Base-by-base conservation (phyloP, 1,140 invertebrate genomes). In the Meloidogyne floridensis region DNA sequence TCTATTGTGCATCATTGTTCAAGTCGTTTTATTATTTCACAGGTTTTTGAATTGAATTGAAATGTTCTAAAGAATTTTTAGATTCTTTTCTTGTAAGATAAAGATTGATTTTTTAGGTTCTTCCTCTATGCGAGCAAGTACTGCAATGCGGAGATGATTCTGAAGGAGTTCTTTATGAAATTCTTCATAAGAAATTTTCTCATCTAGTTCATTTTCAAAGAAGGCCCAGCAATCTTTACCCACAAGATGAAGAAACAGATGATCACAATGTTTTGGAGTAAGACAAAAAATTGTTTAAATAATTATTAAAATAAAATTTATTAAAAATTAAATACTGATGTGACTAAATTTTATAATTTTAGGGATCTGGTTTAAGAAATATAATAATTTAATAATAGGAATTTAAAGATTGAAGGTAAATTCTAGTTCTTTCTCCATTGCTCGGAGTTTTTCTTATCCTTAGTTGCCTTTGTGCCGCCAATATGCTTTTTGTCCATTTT, bases 201-300 rank as follows among this genome's bases (percentile, higher is more conserved):
- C 81, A 75, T 72, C 32, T 82, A 59, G 76, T 75, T 42, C 80
- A 75, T 47, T 82, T 82, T 47, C 53, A 82, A 43, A 53, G 80
- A 72, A 82, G 59, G 42, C 8, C 80, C 4, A 72, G 51, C 47
- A 82, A 43, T 65, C 11, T 20, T 11, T 71, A 70, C 69, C 7
- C 75, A 32, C 32, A 32, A 32, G 32, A 32, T 51, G 6, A 18
- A n/a, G 13, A 11, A 32, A 78, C 18, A 70, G 42, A 65, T 9
- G 77, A 79, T 54, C 77, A 83, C 18, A 86, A 85, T 53, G 82
- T 85, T 47, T 74, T 85, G 51, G 81, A 81, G 85, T 86, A 69
- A 85, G 72, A n/a, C n/a, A n/a, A 77, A 70, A 78, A 10, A 10
- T 59, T 51, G 18, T 54, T 7, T 74, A 65, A 65, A 15, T 65